Base-by-base conservation (phyloP, 2,888 invertebrate species). In the Trissolcus japonicus region DNA sequence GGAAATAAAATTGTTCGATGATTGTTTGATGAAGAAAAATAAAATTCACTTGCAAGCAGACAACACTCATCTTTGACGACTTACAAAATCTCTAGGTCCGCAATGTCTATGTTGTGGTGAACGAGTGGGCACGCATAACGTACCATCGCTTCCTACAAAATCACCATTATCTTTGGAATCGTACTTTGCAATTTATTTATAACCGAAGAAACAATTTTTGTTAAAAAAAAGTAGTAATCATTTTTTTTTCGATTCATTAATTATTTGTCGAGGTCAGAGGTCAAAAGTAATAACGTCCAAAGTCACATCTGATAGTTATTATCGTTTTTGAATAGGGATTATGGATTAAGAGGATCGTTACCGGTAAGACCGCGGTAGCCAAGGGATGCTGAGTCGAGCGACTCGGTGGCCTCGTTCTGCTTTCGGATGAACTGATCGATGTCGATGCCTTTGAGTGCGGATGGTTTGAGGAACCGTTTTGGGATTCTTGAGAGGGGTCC, bases 301-400 rank as follows among this genome's bases (percentile, higher is more conserved):
- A 0, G 25, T 25, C 25, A 3, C 4, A 25, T 25, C 4, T 25
- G 25, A 25, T 6, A 35, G 35, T 35, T 35, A 35, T 35, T 35
- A 25, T 25, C 4, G 2, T 25, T 25, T 25, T 25, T 25, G 25
- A 25, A 6, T 25, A 25, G 25, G 25, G 25, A 25, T 29, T 29
- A 9, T 9, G n/a, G 9, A 9, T 9, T 13, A 21, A 51, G 21
- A 7, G 16, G 19, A 51, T 13, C 9, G 9, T 25, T 40, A 94
- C 94, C 94, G 80, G 94, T 93, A n/a, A 95, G 89, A 29, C 95
- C 95, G 81, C 94, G 91, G 85, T 95, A 95, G 53, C 95, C 95
- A 82, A 94, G 91, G 21, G 94, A 93, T 43, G 94, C 94, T 57
- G 94, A 93, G 86, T 95, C 95, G 83, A 94, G 93, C 87, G 94